Conservation (phyloP, 2,113 vertebrate species). For the Hyla sarda region DNA sequence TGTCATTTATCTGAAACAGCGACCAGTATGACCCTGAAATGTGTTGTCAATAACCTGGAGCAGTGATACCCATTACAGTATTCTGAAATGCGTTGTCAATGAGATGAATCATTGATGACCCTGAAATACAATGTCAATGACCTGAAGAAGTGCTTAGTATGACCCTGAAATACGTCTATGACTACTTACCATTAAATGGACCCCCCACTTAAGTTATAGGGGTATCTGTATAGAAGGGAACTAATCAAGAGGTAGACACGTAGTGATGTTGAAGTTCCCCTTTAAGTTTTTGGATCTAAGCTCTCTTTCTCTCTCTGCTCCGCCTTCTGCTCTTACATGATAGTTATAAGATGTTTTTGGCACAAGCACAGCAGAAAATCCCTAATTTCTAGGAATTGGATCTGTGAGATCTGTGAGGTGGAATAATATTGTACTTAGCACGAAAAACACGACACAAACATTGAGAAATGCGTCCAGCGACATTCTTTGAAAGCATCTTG, state of each 20-base stretch:
- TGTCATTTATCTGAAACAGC: no score
- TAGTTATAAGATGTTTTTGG: neutral
- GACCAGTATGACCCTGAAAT: neutral
- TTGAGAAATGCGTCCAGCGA: neutral
- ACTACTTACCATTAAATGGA: no score
- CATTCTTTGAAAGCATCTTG: neutral
- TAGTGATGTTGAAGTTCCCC: neutral
- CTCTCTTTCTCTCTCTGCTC: neutral
- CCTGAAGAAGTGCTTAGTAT: neutral
- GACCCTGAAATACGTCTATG: neutral
- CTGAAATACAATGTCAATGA: neutral
- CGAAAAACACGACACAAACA: conserved; percentile 1
- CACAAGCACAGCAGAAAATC: neutral
- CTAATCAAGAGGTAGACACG: neutral
- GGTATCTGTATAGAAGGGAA: no score
- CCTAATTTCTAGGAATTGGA: neutral
- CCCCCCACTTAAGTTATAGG: no score
- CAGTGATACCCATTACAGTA: no score
- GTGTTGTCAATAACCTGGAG: neutral
- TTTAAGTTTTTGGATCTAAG: neutral
- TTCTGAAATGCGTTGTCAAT: no score
- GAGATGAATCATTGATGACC: neutral
- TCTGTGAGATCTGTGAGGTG: neutral
- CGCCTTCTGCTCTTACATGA: neutral
- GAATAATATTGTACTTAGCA: neutral